These are phyloP conservation scores for Diprion similis DNA, from an alignment of 1,140 invertebrate genomes.

Conservation along the genomic window DNA sequence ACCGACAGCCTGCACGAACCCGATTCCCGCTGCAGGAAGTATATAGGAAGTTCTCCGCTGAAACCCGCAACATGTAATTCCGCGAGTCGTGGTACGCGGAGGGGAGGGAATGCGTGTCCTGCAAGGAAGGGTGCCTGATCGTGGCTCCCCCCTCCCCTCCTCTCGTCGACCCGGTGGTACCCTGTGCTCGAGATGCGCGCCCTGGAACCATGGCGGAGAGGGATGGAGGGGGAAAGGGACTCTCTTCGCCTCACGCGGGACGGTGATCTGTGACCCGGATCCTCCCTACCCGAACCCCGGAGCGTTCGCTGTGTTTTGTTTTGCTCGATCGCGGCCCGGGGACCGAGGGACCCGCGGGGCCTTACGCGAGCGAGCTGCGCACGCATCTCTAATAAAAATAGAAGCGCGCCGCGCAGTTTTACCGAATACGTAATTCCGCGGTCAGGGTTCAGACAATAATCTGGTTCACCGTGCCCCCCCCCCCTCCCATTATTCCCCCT, in stretches of 20 bases:
- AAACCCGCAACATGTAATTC: too few relatives aligned
- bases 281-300: slow-evolving; percentile 55
- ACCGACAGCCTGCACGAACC: too few relatives aligned
- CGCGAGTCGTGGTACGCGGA: too few relatives aligned
- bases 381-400: slow-evolving; percentile 35
- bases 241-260: slow-evolving; percentile 41
- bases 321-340: slow-evolving; percentile 9
- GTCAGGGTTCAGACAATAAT: slow-evolving; percentile 54
- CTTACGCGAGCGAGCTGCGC: slow-evolving; percentile 18
- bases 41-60: too few relatives aligned
- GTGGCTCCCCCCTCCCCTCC: neutral
- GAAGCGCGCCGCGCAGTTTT: slow-evolving; percentile 30
- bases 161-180: slow-evolving; percentile 28
- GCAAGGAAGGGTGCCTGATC: neutral
- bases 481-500: neutral
- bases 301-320: slow-evolving; percentile 24
- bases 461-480: slow-evolving; percentile 43
- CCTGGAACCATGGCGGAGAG: slow-evolving; percentile 45
- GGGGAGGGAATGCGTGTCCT: slow-evolving; percentile 1
- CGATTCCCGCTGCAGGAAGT: too few relatives aligned
- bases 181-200: slow-evolving; percentile 57
- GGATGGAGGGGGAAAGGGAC: slow-evolving; percentile 19
- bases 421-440: slow-evolving; percentile 51
- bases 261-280: slow-evolving; percentile 64
- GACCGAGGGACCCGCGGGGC: neutral